Conservation (phyloP, 2,113 vertebrate genomes). For the Pionites leucogaster region DNA sequence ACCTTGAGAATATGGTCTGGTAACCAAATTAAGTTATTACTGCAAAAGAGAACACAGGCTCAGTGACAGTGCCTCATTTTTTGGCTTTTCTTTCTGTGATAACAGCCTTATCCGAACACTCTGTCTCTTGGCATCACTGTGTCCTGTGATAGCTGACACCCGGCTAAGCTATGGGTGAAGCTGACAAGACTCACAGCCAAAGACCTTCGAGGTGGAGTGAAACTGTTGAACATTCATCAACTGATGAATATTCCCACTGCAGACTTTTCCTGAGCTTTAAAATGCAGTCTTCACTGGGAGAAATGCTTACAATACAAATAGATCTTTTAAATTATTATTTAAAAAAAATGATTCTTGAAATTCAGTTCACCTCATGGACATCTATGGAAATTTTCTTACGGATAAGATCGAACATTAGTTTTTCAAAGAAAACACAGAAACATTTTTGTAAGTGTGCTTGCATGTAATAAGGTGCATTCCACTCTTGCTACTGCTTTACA, state of each 20-base stretch:
- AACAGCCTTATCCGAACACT: background rate
- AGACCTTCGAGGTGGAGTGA: background rate
- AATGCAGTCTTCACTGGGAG: background rate
- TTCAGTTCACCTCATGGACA: background rate
- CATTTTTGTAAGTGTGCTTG: background rate
- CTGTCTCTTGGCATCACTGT: background rate
- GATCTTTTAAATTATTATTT: background rate
- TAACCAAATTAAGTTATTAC: background rate
- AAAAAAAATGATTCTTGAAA: background rate
- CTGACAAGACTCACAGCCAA: background rate
- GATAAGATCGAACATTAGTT: background rate
- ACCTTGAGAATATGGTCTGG: background rate
- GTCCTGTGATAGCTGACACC: background rate
- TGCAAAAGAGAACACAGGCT: background rate
- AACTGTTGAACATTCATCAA: background rate
- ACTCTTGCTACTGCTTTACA: background rate
- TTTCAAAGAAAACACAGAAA: background rate
- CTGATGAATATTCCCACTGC: background rate
- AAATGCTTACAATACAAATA: background rate
- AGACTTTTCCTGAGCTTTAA: background rate
- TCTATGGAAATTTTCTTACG: background rate
- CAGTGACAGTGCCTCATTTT: background rate
- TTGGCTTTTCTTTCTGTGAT: background rate
- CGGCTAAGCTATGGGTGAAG: background rate
- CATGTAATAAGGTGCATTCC: background rate